Percentiles rank a stretch among this genome's conserved stretches.
Conservation (phyloP, 2,888 invertebrate genomes). For the Halictus quadricinctus region DNA sequence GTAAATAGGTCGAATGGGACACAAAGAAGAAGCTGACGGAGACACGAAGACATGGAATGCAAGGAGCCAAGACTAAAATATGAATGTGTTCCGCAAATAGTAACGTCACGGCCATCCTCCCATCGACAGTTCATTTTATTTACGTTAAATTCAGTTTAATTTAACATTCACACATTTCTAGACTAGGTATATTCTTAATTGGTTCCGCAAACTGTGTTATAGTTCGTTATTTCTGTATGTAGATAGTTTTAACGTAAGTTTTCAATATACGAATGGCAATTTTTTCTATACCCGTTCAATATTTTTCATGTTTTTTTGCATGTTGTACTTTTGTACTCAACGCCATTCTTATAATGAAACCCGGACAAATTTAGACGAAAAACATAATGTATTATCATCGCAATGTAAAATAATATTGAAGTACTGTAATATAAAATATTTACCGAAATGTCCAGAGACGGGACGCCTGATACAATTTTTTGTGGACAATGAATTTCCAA, state of each 20-base stretch:
- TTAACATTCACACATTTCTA: slow-evolving; percentile 62
- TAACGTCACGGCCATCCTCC: slow-evolving; percentile 43
- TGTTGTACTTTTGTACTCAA: slow-evolving; percentile 58
- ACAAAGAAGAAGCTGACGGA: slow-evolving; percentile 55
- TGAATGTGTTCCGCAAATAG: slow-evolving; percentile 59
- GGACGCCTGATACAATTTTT: slow-evolving; percentile 49
- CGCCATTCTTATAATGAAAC: slow-evolving; percentile 67
- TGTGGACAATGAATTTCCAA: slow-evolving; percentile 69
- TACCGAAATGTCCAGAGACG: slow-evolving; percentile 58
- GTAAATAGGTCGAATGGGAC: slow-evolving; percentile 65
- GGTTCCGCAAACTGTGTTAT: slow-evolving; percentile 59
- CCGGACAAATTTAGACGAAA: slow-evolving; percentile 41
- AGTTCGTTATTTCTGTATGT: slow-evolving; percentile 65
- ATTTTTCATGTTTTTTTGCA: slow-evolving; percentile 63
- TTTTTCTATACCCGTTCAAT: slow-evolving; percentile 52
- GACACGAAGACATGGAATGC: slow-evolving; percentile 59
- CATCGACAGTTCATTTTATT: slow-evolving; percentile 60
- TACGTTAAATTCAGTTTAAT: slow-evolving; percentile 61
- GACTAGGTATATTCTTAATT: slow-evolving; percentile 60
- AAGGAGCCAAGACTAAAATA: slow-evolving; percentile 59
- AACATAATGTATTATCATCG: slow-evolving; percentile 63
- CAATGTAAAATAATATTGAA: slow-evolving; percentile 66
- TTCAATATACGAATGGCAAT: slow-evolving; percentile 67
- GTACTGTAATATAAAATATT: slow-evolving; percentile 73
- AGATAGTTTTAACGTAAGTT: slow-evolving; percentile 55